A percentile compares a stretch with the other conserved stretches of the same genome.
Evolutionary conservation across 2,113 vertebrate species (phyloP).

Genomic region (Cheilinus undulatus): DNA sequence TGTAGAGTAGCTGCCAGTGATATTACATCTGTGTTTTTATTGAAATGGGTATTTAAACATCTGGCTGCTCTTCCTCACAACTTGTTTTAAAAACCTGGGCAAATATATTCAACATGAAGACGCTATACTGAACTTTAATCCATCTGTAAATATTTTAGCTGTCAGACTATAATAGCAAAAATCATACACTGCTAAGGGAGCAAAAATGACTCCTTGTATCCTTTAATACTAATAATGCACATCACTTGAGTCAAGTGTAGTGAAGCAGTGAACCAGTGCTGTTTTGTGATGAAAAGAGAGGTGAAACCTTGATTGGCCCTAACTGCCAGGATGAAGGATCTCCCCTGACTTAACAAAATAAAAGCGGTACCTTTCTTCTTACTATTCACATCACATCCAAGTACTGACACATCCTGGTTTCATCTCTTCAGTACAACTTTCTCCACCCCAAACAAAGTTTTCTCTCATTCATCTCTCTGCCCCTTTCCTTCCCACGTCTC

Average conservation of each 20-base stretch:
- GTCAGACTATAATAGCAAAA: not conserved
- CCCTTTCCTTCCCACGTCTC: slow-evolving; percentile 15
- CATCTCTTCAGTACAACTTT: slow-evolving; percentile 12
- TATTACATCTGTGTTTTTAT: not conserved
- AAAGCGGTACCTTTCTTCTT: slow-evolving; percentile 11
- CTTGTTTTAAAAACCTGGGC: not conserved
- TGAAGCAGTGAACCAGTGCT: slow-evolving; percentile 6
- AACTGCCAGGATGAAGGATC: slow-evolving; percentile 14
- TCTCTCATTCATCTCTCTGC: slow-evolving; percentile 34
- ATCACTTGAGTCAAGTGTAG: not conserved
- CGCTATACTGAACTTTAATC: not conserved
- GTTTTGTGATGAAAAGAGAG: slow-evolving; percentile 12
- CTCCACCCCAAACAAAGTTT: slow-evolving; percentile 32
- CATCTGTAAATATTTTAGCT: not conserved
- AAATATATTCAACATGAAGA: not conserved
- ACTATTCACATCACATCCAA: slow-evolving; percentile 16
- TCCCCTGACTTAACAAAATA: not conserved
- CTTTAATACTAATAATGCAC: slow-evolving; percentile 19
- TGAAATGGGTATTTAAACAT: not conserved
- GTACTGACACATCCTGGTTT: not conserved
- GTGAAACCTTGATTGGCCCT: slow-evolving; percentile 3
- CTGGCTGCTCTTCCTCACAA: not conserved
- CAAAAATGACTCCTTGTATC: too few species aligned
- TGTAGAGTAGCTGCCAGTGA: not conserved
- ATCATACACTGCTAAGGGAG: too few species aligned